Base-by-base conservation (phyloP, 2,888 invertebrate genomes). In the Pegoplata infirma region DNA sequence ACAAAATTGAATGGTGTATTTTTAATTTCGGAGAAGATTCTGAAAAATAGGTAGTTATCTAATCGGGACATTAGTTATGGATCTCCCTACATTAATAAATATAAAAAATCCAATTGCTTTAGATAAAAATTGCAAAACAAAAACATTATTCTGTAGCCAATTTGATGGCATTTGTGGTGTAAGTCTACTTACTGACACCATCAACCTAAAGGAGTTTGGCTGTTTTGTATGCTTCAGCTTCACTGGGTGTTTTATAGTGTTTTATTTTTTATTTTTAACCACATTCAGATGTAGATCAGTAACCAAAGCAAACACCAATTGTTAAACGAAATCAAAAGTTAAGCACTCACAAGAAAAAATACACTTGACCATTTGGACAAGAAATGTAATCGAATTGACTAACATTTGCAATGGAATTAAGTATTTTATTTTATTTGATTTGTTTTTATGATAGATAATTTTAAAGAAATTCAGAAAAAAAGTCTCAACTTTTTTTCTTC, bases 91-190 rank as follows among this genome's bases (percentile, higher is more conserved):
- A 32, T 28, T 28, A 6, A 6, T 28, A 28, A 28, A 28, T 28
- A 28, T 2, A 36, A 36, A 36, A 4, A 40, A 10, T 12, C 36
- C 36, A 40, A 40, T 40, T 40, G n/a, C 36, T 40, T 3, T 12
- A 25, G 36, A 68, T 75, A 56, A 75, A n/a, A 63, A 61, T 47
- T 47, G 32, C 23, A 59, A 56, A 61, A 36, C 32, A n/a, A n/a
- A n/a, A n/a, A n/a, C n/a, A n/a, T 16, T 44, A 53, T 40, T 44
- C 47, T 68, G 49, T 49, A 40, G 58, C 28, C 12, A 58, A 63
- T 47, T 61, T 51, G n/a, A 23, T 51, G 51, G 51, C 14, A 51
- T 51, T 64, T 36, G 19, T 16, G 36, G 25, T 14, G 10, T 40
- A 40, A 36, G 36, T 36, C 32, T 4, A 7, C 36, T n/a, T 28